A percentile compares a stretch with the other conserved stretches of the same genome.
Conservation (phyloP, 2,888 invertebrate genomes). For the Miltochrista miniata region DNA sequence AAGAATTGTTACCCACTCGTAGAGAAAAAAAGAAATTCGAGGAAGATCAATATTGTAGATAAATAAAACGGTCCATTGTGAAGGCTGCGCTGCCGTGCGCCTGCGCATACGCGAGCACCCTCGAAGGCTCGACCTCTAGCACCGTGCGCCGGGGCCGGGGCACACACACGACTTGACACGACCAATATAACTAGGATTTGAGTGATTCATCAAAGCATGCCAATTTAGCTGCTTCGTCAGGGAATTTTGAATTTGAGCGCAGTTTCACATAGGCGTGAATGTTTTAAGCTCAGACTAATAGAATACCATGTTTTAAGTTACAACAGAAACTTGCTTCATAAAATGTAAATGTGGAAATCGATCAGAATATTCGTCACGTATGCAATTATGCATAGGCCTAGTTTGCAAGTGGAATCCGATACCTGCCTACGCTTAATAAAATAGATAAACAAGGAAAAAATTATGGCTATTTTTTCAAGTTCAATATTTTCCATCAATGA, state of each 20-base stretch:
- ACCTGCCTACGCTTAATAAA: too few relatives aligned
- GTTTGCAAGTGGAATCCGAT: too few relatives aligned
- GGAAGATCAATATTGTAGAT: constrained; percentile 73
- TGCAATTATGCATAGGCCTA: too few relatives aligned
- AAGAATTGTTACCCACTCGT: constrained; percentile 65
- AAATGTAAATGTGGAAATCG: too few relatives aligned
- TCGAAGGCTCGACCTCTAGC: constrained; percentile 23
- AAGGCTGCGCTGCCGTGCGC: constrained; percentile 46
- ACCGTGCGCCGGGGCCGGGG: constrained; percentile 1
- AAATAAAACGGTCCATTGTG: constrained; percentile 70
- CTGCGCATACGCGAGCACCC: constrained; percentile 17
- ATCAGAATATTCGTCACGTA: too few relatives aligned
- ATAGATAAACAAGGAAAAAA: too few relatives aligned
- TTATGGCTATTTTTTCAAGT: too few relatives aligned
- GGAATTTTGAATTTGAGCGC: constrained; percentile 32
- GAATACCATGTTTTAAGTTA: too few relatives aligned
- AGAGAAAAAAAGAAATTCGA: constrained; percentile 55
- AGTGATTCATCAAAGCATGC: constrained; percentile 35
- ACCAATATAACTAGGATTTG: constrained; percentile 24
- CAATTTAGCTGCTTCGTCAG: constrained; percentile 27
- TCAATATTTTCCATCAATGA: too few relatives aligned
- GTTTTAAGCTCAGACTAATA: too few relatives aligned
- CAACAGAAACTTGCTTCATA: too few relatives aligned
- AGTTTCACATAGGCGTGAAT: constrained; percentile 13
- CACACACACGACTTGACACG: constrained; percentile 13